phyloP scores from a whole-genome alignment of 2,113 vertebrate genomes.

The Cygnus atratus region DNA sequence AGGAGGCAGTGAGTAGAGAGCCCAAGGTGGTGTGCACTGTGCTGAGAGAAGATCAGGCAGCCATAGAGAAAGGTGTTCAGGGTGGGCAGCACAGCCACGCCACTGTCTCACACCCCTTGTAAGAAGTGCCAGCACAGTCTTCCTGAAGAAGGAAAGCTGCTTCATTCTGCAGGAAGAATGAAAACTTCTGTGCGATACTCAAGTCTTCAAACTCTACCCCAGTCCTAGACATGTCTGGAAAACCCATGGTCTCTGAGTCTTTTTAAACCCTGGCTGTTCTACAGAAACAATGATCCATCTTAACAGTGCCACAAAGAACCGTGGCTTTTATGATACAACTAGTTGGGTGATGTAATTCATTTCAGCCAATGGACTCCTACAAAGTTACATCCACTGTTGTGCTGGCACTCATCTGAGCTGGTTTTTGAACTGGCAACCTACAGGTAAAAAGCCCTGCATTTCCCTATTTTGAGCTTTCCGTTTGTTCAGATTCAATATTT shows the following conservation, averaged over 20 bases:
- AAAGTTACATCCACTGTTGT: neutral
- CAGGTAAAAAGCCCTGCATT: neutral
- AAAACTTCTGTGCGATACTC: neutral
- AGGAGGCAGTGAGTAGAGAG: neutral
- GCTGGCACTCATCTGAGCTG: neutral
- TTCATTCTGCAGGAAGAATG: neutral
- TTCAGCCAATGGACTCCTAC: neutral
- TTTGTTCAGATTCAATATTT: slow-evolving; percentile 40
- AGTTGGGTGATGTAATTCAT: neutral
- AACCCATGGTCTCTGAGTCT: neutral
- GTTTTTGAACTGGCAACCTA: neutral
- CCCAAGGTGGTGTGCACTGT: neutral
- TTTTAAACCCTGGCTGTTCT: neutral
- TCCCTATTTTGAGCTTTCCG: neutral
- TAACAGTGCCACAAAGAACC: neutral
- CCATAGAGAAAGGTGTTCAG: neutral
- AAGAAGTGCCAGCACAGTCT: neutral
- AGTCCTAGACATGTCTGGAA: neutral
- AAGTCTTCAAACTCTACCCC: neutral
- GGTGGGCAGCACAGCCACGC: neutral
- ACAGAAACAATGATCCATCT: neutral
- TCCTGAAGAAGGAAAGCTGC: neutral
- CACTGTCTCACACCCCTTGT: neutral
- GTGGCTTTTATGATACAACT: neutral
- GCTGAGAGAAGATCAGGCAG: neutral